These are phyloP conservation scores for Bacillus rossius DNA, from an alignment of 1,140 invertebrate species.

Conservation along the genomic window DNA sequence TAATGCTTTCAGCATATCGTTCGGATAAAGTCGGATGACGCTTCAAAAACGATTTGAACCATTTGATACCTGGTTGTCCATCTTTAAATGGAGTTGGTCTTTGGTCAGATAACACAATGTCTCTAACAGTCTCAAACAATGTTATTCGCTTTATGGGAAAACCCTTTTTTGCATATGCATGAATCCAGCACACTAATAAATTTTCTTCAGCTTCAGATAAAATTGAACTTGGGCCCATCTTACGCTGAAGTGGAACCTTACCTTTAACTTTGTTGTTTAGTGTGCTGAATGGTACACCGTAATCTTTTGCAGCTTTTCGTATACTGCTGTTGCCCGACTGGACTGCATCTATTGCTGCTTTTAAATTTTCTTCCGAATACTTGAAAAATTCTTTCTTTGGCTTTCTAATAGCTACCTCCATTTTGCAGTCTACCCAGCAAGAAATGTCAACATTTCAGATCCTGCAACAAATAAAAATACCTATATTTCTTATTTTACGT, in stretches of 20 bases:
- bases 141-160: not conserved
- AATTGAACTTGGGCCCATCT: slow-evolving; percentile 1
- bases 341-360: too few relatives aligned
- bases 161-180: not conserved
- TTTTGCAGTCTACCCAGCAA: too few relatives aligned
- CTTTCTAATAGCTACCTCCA: too few relatives aligned
- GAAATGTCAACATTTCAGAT: too few relatives aligned
- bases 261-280: not conserved
- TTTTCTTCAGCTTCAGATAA: not conserved
- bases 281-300: not conserved
- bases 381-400: too few relatives aligned
- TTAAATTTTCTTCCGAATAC: too few relatives aligned
- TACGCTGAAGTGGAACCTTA: not conserved
- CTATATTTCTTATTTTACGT: too few relatives aligned
- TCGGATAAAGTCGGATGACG: slow-evolving; percentile 30
- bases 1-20: slow-evolving; percentile 33
- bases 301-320: not conserved
- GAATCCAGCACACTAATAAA: not conserved
- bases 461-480: too few relatives aligned
- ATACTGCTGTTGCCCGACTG: too few relatives aligned
- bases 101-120: not conserved
- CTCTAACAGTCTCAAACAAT: not conserved
- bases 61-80: slow-evolving; percentile 31
- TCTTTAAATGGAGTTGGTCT: not conserved
- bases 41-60: slow-evolving; percentile 35